Conservation (phyloP, 2,888 invertebrate genomes). For the Mimachlamys varia region DNA sequence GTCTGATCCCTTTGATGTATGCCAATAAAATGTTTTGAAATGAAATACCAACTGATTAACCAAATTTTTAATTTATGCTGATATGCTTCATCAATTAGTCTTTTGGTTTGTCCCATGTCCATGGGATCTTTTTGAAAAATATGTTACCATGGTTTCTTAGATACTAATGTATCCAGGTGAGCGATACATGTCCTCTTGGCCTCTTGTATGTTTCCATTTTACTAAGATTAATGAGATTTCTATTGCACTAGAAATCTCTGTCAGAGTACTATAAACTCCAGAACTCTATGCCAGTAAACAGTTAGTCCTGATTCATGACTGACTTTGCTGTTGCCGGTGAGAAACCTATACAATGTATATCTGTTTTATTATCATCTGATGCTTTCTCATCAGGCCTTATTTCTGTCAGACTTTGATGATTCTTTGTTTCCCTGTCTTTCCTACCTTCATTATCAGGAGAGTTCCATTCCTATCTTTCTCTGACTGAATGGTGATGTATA, state of each 20-base stretch:
- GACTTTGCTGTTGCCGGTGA: background rate
- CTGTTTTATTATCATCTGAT: background rate
- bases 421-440: constrained; percentile 9
- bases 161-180: no score
- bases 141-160: no score
- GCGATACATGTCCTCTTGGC: no score
- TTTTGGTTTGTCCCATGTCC: no score
- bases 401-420: background rate
- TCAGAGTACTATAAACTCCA: background rate
- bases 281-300: background rate
- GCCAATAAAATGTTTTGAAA: no score
- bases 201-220: no score
- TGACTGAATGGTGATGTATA: background rate
- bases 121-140: no score
- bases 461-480: background rate
- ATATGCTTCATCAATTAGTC: no score
- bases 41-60: no score
- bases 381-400: background rate
- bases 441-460: constrained; percentile 15
- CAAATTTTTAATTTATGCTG: no score
- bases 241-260: background rate
- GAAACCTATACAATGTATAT: background rate
- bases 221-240: background rate
- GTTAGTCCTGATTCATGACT: background rate
- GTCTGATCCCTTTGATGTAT: no score